phyloP scores from a whole-genome alignment of 2,888 invertebrate species.

The Rhimphoctona megacephalus region DNA sequence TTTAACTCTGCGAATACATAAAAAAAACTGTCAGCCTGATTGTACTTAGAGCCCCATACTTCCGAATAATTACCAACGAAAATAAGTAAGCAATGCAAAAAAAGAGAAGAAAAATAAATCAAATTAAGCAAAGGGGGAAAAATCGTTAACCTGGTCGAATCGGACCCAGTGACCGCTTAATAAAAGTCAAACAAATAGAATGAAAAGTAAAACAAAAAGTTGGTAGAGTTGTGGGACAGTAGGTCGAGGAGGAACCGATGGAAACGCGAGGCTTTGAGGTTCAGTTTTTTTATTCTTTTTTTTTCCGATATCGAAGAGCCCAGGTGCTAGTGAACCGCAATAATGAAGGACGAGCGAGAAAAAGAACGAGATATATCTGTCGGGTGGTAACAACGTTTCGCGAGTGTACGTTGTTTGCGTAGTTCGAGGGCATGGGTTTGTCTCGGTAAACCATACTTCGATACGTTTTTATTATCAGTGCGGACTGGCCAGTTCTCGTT shows the following conservation, averaged over 20 bases:
- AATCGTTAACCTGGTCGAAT: background rate
- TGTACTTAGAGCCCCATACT: too few species aligned
- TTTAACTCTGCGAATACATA: too few species aligned
- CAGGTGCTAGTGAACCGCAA: conserved; percentile 67
- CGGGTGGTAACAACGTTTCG: conserved; percentile 15
- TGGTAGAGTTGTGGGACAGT: conserved; percentile 19
- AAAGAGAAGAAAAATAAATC: background rate
- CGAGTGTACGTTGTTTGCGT: conserved; percentile 22
- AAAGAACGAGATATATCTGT: conserved; percentile 8
- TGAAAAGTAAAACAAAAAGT: conserved; percentile 51
- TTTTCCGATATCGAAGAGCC: conserved; percentile 65
- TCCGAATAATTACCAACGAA: too few species aligned
- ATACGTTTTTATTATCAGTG: conserved; percentile 56
- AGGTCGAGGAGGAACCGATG: conserved; percentile 31
- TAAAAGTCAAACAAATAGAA: conserved; percentile 52
- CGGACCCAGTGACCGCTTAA: conserved; percentile 15
- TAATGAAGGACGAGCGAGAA: conserved; percentile 64
- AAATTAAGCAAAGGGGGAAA: background rate
- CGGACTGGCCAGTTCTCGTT: conserved; percentile 14
- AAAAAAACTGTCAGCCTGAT: too few species aligned
- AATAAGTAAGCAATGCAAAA: background rate
- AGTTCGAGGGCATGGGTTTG: conserved; percentile 27
- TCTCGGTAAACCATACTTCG: conserved; percentile 38
- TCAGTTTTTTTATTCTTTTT: conserved; percentile 17
- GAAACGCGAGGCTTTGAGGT: conserved; percentile 57